Conservation (phyloP, 2,113 vertebrate species). For the Catagonus wagneri region DNA sequence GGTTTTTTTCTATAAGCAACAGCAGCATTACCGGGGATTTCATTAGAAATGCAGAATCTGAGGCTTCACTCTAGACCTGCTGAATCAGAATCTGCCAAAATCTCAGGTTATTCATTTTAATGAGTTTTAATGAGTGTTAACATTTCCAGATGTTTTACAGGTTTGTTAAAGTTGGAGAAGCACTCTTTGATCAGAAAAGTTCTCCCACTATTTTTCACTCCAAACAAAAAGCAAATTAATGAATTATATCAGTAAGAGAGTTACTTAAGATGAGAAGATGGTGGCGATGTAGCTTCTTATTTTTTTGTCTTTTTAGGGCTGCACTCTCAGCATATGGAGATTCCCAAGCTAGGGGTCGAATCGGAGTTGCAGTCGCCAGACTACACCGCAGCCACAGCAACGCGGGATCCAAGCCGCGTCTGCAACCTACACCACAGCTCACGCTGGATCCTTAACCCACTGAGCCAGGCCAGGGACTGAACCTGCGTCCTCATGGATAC, state of each 20-base stretch:
- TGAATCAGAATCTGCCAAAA: neutral
- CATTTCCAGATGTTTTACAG: neutral
- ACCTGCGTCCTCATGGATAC: too few species aligned
- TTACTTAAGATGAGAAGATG: conserved; percentile 48
- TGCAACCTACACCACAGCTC: too few species aligned
- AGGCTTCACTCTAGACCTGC: neutral
- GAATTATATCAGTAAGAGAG: neutral
- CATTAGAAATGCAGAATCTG: neutral
- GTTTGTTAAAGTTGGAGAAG: conserved; percentile 24
- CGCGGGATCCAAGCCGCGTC: too few species aligned
- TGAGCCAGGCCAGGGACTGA: too few species aligned
- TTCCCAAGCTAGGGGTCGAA: too few species aligned
- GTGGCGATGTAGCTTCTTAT: neutral
- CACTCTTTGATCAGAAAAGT: neutral
- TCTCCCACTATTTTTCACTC: neutral
- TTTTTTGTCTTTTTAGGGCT: too few species aligned
- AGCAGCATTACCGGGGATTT: neutral
- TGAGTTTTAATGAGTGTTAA: conserved; percentile 32
- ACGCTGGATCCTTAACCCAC: too few species aligned
- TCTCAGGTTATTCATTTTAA: neutral
- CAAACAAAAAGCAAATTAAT: conserved; percentile 45
- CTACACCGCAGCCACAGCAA: too few species aligned
- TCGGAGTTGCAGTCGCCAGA: too few species aligned
- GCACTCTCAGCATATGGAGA: too few species aligned
- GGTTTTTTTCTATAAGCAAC: neutral